phyloP scores from a whole-genome alignment of 2,113 vertebrate genomes.

The Electrona antarctica region DNA sequence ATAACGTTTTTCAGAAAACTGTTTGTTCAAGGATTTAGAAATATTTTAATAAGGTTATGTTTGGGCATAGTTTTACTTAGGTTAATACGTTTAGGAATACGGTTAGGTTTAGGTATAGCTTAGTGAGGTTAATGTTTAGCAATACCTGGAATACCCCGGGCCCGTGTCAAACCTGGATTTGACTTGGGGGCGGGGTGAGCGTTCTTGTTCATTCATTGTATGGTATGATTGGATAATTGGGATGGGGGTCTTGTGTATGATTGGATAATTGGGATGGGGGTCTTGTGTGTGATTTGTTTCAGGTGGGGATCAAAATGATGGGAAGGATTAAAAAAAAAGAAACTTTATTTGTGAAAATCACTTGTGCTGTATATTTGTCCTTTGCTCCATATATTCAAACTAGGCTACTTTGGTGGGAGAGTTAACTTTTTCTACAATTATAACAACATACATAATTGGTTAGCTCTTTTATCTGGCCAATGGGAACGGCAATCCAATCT shows the following conservation, averaged over 20 bases:
- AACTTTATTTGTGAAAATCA: constrained; percentile 3
- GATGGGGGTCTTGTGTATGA: constrained; percentile 12
- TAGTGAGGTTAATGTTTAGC: too few relatives aligned
- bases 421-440: background rate
- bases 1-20: too few relatives aligned
- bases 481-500: background rate
- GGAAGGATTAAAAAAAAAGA: constrained; percentile 46
- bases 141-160: too few relatives aligned
- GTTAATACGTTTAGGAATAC: too few relatives aligned
- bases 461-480: background rate
- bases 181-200: too few relatives aligned
- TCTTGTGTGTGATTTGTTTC: constrained; percentile 13
- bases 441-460: background rate
- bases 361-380: background rate
- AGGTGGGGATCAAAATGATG: constrained; percentile 18
- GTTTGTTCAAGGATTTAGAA: too few relatives aligned
- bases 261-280: constrained; percentile 30
- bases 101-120: too few relatives aligned
- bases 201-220: too few relatives aligned
- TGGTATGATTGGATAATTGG: constrained; percentile 31
- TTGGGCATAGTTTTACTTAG: too few relatives aligned
- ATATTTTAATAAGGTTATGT: too few relatives aligned
- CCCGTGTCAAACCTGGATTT: too few relatives aligned
- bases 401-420: background rate
- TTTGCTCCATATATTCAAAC: constrained; percentile 3